Evolutionary conservation across 1,140 invertebrate species (phyloP), one percentile per base, ranked within the genome.

Genomic region (Scaptomyza graminum): DNA sequence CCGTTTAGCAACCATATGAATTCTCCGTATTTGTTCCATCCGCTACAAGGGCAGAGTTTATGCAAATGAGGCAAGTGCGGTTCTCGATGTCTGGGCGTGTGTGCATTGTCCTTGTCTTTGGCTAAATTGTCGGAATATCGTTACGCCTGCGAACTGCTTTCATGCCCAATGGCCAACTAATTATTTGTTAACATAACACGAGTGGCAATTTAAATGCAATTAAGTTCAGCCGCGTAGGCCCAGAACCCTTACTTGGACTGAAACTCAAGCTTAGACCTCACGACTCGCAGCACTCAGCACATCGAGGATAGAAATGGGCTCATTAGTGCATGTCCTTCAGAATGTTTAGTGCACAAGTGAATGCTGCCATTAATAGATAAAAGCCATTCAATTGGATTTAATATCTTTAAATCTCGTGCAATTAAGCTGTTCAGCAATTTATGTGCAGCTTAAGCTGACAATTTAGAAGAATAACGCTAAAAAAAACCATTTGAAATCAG

Each of bases 201-300:
- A 85, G 82, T 87, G 83, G 82, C 82, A 87, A 85, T 85, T 85
- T 87, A 85, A 85, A 85, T 85, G 82, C 82, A 85, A 85, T 85
- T 85, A 85, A 85, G 82, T 61, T 60, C 78, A 68, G 70, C 66
- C 54, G 55, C 37, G 46, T 55, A 65, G 77, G 65, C 46, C 16
- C 28, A 31, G 12, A 15, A 8, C 41, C 37, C 39, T 9, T 18
- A 22, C 55, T 15, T 18, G 12, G 39, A 28, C 50, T 44, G 15
- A 11, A 22, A 56, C 46, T 56, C 61, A 51, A 43, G 47, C 41
- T 74, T 16, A 46, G 31, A 46, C 60, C 52, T n/a, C 15, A 34
- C 37, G 5, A 31, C 28, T 31, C 28, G 5, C 28, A 31, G 28
- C 28, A 31, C 28, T 62, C 44, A 15, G 16, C 59, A n/a, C 18